Conservation (phyloP, 2,888 invertebrate genomes). For the Leptopilina myrica region DNA sequence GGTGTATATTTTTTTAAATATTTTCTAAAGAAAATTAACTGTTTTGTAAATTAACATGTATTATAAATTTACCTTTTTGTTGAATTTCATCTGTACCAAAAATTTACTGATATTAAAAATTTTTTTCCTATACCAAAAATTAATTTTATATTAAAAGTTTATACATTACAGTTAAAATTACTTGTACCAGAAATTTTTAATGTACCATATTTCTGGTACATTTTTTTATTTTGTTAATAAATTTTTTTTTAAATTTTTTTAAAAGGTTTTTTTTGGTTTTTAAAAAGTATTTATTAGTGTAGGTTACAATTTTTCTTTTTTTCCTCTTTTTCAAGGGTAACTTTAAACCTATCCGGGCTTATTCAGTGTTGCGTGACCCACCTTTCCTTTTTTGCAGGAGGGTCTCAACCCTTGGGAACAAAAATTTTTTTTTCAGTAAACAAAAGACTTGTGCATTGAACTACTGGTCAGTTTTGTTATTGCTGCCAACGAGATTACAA, state of each 20-base stretch:
- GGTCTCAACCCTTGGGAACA: constrained; percentile 25
- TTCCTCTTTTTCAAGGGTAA: not conserved
- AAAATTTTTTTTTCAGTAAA: constrained; percentile 17
- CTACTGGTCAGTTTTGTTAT: constrained; percentile 10
- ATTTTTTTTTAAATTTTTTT: not conserved
- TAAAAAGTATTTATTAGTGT: not conserved
- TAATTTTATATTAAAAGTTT: too few relatives aligned
- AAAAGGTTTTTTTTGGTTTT: not conserved
- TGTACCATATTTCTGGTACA: too few relatives aligned
- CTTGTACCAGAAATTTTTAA: too few relatives aligned
- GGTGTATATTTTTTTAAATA: too few relatives aligned
- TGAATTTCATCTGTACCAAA: too few relatives aligned
- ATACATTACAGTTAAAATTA: too few relatives aligned
- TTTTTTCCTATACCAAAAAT: too few relatives aligned
- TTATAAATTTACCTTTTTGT: too few relatives aligned
- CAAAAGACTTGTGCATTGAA: not conserved
- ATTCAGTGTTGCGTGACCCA: constrained; percentile 33
- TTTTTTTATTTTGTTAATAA: not conserved
- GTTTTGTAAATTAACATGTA: too few relatives aligned
- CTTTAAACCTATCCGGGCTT: constrained; percentile 5
- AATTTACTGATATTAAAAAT: too few relatives aligned
- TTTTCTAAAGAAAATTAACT: too few relatives aligned
- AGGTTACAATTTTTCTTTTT: too few relatives aligned
- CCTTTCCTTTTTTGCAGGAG: constrained; percentile 21
- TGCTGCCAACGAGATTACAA: not conserved